A percentile compares a stretch with the other conserved stretches of the same genome.
phyloP scores from a whole-genome alignment of 2,113 vertebrate species.

The Stegostoma tigrinum region DNA sequence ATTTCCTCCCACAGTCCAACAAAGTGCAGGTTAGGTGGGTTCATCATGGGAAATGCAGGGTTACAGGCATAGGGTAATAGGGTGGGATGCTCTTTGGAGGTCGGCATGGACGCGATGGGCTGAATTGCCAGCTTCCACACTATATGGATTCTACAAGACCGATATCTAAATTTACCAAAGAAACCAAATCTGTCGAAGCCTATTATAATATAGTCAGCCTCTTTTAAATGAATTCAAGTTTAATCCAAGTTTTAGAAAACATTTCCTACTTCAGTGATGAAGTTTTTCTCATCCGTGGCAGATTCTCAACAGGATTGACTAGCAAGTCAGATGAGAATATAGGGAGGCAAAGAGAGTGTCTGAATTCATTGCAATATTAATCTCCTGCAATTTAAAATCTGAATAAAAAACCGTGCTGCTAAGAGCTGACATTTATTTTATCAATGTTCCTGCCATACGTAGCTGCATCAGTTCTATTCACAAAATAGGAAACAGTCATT shows the following conservation, averaged over 20 bases:
- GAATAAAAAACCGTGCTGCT: background rate
- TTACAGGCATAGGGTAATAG: too few species aligned
- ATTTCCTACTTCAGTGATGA: background rate
- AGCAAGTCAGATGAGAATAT: background rate
- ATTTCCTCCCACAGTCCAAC: too few species aligned
- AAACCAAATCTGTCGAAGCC: background rate
- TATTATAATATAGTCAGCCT: background rate
- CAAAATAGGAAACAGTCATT: background rate
- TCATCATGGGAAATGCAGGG: too few species aligned
- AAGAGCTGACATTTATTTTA: background rate
- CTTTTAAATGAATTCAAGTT: background rate
- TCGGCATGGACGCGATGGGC: too few species aligned
- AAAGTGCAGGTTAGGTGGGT: too few species aligned
- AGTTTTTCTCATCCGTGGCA: background rate
- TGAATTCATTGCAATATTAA: background rate
- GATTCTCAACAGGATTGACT: background rate
- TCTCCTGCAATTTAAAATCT: background rate
- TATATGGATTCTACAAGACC: too few species aligned
- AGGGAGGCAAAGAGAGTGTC: background rate
- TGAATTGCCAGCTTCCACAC: too few species aligned
- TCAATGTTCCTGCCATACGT: background rate
- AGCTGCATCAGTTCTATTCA: background rate
- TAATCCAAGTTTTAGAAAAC: background rate
- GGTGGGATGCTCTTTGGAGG: too few species aligned
- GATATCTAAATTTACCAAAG: background rate